phyloP scores from a whole-genome alignment of 2,888 invertebrate species.

The Latheticus oryzae region DNA sequence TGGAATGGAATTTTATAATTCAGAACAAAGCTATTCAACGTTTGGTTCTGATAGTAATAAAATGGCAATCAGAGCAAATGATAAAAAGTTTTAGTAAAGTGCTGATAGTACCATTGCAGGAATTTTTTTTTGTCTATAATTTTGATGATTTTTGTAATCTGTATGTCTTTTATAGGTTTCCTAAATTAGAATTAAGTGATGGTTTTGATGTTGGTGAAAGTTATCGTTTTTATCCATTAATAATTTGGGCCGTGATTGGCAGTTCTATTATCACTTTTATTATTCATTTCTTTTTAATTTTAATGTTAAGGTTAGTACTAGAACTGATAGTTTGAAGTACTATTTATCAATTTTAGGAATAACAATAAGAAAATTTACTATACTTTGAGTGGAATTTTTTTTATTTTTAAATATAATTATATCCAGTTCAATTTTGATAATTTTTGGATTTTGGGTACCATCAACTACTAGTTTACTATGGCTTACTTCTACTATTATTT shows the following conservation, averaged over 20 bases:
- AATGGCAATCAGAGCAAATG: conserved; percentile 22
- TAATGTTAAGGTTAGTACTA: too few species aligned
- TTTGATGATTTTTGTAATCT: conserved; percentile 43
- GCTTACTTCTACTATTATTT: conserved; percentile 45
- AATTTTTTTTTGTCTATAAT: conserved; percentile 48
- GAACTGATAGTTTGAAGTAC: too few species aligned
- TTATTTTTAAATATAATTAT: conserved; percentile 35
- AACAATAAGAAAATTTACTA: too few species aligned
- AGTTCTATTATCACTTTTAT: too few species aligned
- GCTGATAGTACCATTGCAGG: conserved; percentile 12
- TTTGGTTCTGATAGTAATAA: conserved; percentile 4
- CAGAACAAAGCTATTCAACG: conserved; percentile 11
- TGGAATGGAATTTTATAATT: conserved; percentile 42
- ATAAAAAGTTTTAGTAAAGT: neutral
- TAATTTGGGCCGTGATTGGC: too few species aligned
- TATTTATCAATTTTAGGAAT: too few species aligned
- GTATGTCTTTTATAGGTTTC: conserved; percentile 48
- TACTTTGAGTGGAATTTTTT: neutral
- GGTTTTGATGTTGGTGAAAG: conserved; percentile 41
- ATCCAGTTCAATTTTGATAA: conserved; percentile 42
- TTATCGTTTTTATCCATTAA: conserved; percentile 42
- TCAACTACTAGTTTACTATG: conserved; percentile 47
- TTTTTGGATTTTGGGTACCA: conserved; percentile 54
- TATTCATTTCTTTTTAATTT: too few species aligned
- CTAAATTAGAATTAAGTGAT: conserved; percentile 49